Evolutionary conservation across 1,140 invertebrate genomes (phyloP).

Genomic region (Bradysia coprophila): DNA sequence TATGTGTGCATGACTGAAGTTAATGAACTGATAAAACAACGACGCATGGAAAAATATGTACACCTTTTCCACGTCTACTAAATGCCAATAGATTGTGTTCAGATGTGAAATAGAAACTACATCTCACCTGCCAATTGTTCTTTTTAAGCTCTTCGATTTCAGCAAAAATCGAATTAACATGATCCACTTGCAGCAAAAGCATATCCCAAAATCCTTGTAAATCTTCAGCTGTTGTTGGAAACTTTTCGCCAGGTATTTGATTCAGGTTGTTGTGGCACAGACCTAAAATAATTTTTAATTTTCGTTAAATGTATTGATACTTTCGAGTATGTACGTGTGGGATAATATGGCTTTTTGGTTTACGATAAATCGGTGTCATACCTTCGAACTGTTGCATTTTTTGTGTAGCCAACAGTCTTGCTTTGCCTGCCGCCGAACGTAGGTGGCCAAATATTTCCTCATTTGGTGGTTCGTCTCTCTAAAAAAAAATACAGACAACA

Average conservation of each 20-base stretch:
- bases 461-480: slow-evolving; percentile 26
- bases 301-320: too few relatives aligned
- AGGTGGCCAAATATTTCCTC: slow-evolving; percentile 70
- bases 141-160: slow-evolving; percentile 49
- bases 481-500: too few relatives aligned
- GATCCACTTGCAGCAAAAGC: slow-evolving; percentile 76
- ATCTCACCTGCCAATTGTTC: slow-evolving; percentile 48
- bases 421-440: slow-evolving; percentile 77
- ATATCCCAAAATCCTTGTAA: slow-evolving; percentile 95
- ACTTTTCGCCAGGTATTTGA: slow-evolving; percentile 53
- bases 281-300: slow-evolving; percentile 22
- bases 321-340: neutral
- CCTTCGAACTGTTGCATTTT: slow-evolving; percentile 93
- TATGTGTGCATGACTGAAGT: neutral
- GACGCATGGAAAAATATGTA: neutral
- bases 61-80: too few relatives aligned
- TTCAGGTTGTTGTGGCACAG: slow-evolving; percentile 40
- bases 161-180: slow-evolving; percentile 56
- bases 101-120: neutral
- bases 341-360: too few relatives aligned
- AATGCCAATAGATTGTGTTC: too few relatives aligned
- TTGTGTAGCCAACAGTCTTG: slow-evolving; percentile 67
- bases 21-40: neutral
- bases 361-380: too few relatives aligned
- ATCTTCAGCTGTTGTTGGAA: slow-evolving; percentile 72